Conservation (phyloP, 2,888 invertebrate species). For the Rotaria macrura region DNA sequence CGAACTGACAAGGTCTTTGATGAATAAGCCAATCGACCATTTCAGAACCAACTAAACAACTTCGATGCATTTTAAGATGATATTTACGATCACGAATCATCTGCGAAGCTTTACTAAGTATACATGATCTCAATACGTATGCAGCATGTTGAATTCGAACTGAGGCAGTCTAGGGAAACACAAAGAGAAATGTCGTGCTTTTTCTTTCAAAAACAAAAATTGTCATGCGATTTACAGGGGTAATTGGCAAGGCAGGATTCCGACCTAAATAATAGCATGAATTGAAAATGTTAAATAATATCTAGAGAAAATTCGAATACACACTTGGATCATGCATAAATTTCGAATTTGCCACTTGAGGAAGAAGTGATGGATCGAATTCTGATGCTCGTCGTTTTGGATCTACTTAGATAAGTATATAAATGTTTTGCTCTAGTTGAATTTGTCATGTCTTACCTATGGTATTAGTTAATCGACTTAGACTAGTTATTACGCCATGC, state of each 20-base stretch:
- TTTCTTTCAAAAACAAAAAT: not conserved
- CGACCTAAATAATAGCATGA: constrained; percentile 29
- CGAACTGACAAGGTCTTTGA: constrained; percentile 49
- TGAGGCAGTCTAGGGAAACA: constrained; percentile 53
- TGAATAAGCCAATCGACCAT: constrained; percentile 69
- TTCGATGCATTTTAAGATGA: constrained; percentile 52
- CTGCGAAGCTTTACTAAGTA: constrained; percentile 57
- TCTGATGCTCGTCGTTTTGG: constrained; percentile 32
- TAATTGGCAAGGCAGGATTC: constrained; percentile 44
- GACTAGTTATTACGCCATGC: constrained; percentile 31
- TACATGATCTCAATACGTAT: constrained; percentile 61
- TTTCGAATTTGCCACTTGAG: constrained; percentile 15
- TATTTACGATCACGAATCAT: constrained; percentile 58
- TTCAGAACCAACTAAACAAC: constrained; percentile 62
- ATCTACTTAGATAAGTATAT: constrained; percentile 11
- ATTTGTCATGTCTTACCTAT: not conserved
- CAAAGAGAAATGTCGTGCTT: too few species aligned
- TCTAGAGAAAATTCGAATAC: not conserved
- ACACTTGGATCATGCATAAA: constrained; percentile 25
- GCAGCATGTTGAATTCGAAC: constrained; percentile 61
- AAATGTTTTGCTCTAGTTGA: not conserved
- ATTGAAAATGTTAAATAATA: not conserved
- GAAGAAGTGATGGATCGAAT: constrained; percentile 32
- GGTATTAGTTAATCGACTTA: constrained; percentile 25
- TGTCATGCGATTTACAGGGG: constrained; percentile 37